phyloP scores from a whole-genome alignment of 2,888 invertebrate genomes.

The Lycocerus yunnanus region DNA sequence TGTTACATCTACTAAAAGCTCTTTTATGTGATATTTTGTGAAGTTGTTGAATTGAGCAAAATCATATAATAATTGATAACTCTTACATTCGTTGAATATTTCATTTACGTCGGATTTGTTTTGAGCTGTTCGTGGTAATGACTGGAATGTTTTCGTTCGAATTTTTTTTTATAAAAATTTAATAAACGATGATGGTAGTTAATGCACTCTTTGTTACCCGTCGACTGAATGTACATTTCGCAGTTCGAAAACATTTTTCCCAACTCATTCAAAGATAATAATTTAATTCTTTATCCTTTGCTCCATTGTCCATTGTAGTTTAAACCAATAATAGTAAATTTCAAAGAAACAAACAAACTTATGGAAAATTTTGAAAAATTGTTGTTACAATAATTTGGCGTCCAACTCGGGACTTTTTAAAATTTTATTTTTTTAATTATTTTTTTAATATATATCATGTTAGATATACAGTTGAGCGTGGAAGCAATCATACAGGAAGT shows the following conservation, averaged over 20 bases:
- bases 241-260: background rate
- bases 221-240: background rate
- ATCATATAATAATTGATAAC: background rate
- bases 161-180: background rate
- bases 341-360: too few species aligned
- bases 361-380: background rate
- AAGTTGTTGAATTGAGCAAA: background rate
- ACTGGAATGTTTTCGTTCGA: background rate
- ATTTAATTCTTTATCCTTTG: background rate
- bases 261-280: background rate
- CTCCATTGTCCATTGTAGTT: background rate
- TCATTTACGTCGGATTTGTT: background rate
- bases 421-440: too few species aligned
- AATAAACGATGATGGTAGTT: background rate
- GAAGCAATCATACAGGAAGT: too few species aligned
- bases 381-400: too few species aligned
- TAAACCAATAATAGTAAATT: too few species aligned
- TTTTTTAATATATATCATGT: too few species aligned
- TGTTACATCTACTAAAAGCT: background rate
- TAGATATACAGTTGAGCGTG: too few species aligned
- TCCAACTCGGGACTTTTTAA: too few species aligned
- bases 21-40: background rate
- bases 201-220: background rate
- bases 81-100: background rate
- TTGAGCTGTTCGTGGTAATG: background rate